Base-by-base conservation (phyloP, 2,113 vertebrate genomes). In the Lepisosteus oculatus region DNA sequence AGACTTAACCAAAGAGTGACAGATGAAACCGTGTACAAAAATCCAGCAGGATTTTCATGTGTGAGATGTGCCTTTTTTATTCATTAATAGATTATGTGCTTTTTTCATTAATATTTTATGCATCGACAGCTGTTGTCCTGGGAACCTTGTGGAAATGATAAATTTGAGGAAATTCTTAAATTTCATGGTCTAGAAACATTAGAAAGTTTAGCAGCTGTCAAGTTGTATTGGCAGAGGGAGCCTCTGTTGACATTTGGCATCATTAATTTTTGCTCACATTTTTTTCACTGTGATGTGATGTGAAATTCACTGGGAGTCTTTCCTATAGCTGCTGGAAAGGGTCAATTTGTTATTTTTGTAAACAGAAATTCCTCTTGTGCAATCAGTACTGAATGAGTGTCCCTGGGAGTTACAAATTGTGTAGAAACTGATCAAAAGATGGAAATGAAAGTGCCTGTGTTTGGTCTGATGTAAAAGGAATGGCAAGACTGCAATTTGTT, bases 161-260 rank as follows among this genome's bases (percentile, higher is more conserved):
- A 71, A 78, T 74, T 74, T 74, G 72, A 78, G 74, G 74, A 76
- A 72, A 73, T 76, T 62, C 70, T 78, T 76, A 72, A 55, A 68
- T 76, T 76, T 72, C 75, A 76, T 68, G 43, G 69, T 57, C 61
- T 47, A 55, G 73, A 29, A 29, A 29, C 29, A 29, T 29, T 69
- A 69, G 72, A 76, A 74, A 65, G 65, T 59, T 72, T 55, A 70
- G 65, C 72, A 78, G 77, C 66, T 74, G 72, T 77, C 67, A 65
- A 59, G 54, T 56, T 72, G 62, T 71, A 80, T 71, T 73, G 69
- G 65, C 74, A 55, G 59, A 11, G 45, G 8, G 43, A 55, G n/a
- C 11, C 43, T 65, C 54, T 62, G 55, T 61, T 55, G 43, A 17
- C 11, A 56, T 44, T 13, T n/a, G 69, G 68, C 0, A 44, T 51